Evolutionary conservation across 2,797 vertebrate species (phyloP), one percentile per base, ranked within the genome.

Genomic region (Champsocephalus esox): DNA sequence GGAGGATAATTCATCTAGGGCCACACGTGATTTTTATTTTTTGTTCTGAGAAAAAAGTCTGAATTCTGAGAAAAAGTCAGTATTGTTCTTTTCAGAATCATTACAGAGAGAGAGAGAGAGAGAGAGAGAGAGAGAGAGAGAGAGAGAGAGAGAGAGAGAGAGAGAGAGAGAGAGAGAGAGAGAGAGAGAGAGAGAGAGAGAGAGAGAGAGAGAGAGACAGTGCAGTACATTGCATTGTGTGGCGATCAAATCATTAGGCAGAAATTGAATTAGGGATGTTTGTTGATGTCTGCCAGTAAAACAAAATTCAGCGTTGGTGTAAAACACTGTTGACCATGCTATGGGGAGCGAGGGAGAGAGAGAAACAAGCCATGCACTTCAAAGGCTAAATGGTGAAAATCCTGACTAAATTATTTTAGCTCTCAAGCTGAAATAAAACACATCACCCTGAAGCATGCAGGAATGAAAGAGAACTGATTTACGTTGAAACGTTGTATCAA

Each of bases 281-380:
- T 89, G 86, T 86, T 83, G 90, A 91, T 92, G 90, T 90, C 87
- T 86, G 83, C 80, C 79, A 82, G 86, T 82, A 86, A 88, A 83
- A 83, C 87, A 89, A 79, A 86, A 75, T 87, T 77, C 63, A 68
- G 70, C 51, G n/a, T 77, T 72, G 80, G 67, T 84, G 75, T 82
- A 75, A 68, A 89, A 80, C 73, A 67, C 45, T 69, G 80, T 63
- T 86, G 87, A 91, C 83, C 78, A 28, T 49, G 59, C 79, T 80
- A 75, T 45, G 41, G 73, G 70, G 73, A 82, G 28, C 52, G 2
- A 58, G 51, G 28, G 21, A 38, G 13, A 38, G 41, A 59, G n/a
- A 32, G 24, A 21, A 60, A 70, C 69, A 79, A 86, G 34, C 14
- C 49, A 41, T 24, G 16, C 32, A 77, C 88, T 85, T 90, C 88